These are phyloP conservation scores for Tetragonula clypearis DNA, from an alignment of 1,140 invertebrate genomes.

Conservation along the genomic window DNA sequence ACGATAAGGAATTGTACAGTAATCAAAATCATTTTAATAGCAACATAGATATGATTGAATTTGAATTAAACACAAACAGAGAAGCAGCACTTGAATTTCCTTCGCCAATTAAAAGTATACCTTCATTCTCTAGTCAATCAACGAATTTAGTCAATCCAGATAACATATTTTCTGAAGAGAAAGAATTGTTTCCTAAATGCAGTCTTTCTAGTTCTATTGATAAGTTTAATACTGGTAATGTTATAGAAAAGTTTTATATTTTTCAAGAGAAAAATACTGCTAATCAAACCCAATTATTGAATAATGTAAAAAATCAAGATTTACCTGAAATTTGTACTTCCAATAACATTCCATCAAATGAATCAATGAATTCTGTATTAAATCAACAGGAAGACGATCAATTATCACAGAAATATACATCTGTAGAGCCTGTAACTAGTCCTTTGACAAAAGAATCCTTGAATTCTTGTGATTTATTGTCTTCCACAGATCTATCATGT, in stretches of 20 bases:
- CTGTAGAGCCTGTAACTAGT: constrained; percentile 7
- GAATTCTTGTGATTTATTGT: constrained; percentile 24
- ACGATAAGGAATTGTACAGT: constrained; percentile 1
- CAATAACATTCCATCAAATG: constrained; percentile 28
- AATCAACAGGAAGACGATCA: constrained; percentile 24
- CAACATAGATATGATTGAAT: constrained; percentile 28
- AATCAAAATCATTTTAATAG: constrained; percentile 46
- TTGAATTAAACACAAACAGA: constrained; percentile 43
- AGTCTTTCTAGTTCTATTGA: constrained; percentile 25
- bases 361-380: constrained; percentile 18
- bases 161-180: constrained; percentile 29
- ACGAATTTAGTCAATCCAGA: constrained; percentile 28
- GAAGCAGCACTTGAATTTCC: constrained; percentile 3
- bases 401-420: constrained; percentile 13
- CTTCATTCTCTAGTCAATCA: not conserved
- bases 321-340: constrained; percentile 29
- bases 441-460: not conserved
- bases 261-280: constrained; percentile 20
- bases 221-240: constrained; percentile 37
- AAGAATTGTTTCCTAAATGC: constrained; percentile 17
- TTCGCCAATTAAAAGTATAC: constrained; percentile 26
- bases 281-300: constrained; percentile 27
- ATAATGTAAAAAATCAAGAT: not conserved
- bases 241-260: constrained; percentile 40
- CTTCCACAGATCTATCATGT: constrained; percentile 21